Evolutionary conservation across 2,888 invertebrate species (phyloP).

Genomic region (Volucella zonaria): DNA sequence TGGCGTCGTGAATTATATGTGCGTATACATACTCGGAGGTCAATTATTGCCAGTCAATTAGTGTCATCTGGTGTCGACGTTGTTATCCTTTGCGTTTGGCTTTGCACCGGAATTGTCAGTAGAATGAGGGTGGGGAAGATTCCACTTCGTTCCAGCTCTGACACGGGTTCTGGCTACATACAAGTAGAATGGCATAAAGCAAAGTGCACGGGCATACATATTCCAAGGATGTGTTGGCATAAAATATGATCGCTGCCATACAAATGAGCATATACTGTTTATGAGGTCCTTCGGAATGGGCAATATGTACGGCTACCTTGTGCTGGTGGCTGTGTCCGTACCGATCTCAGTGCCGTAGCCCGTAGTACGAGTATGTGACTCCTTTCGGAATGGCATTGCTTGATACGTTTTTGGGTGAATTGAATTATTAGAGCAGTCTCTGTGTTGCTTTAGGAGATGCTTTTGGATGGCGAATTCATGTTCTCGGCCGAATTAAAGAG

Average conservation of each 20-base stretch:
- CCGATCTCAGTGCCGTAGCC: not conserved
- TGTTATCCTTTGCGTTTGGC: conserved; percentile 62
- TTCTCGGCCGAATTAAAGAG: conserved; percentile 18
- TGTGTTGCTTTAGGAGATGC: conserved; percentile 1
- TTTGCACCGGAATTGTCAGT: conserved; percentile 54
- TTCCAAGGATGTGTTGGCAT: conserved; percentile 37
- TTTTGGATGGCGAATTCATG: conserved; percentile 11
- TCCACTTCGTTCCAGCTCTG: not conserved
- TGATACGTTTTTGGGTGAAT: conserved; percentile 40
- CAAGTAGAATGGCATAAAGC: conserved; percentile 3
- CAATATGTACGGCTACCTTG: not conserved
- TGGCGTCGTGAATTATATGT: conserved; percentile 60
- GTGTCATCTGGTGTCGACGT: conserved; percentile 66
- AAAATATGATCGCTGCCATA: conserved; percentile 21
- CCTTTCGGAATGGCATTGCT: conserved; percentile 37
- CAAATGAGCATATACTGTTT: conserved; percentile 18
- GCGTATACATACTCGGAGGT: conserved; percentile 50
- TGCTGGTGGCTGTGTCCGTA: not conserved
- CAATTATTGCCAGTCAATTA: conserved; percentile 70
- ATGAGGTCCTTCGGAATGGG: not conserved
- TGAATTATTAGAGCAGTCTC: conserved; percentile 41
- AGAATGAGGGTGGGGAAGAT: conserved; percentile 20
- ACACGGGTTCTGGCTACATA: not conserved
- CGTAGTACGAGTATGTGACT: not conserved
- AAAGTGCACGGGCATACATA: not conserved